Conservation (phyloP, 2,113 vertebrate species). For the Alethe castanea region DNA sequence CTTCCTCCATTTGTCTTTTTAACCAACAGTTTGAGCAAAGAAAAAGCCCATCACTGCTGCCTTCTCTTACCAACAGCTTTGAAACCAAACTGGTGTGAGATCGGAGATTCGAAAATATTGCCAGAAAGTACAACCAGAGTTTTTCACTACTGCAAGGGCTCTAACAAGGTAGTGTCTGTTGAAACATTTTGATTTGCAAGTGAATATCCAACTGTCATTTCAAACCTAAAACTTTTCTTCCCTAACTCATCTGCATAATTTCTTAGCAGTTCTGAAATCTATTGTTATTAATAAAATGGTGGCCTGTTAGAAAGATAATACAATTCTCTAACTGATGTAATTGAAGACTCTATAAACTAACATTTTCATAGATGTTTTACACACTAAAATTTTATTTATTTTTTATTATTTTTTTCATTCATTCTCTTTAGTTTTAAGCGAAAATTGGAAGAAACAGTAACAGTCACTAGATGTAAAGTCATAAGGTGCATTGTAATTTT, state of each 20-base stretch:
- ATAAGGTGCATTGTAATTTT: background rate
- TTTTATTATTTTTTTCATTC: background rate
- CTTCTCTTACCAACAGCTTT: background rate
- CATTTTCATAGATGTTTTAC: background rate
- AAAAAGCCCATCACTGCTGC: background rate
- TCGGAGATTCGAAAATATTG: background rate
- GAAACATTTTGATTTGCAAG: background rate
- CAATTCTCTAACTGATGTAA: background rate
- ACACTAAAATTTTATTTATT: background rate
- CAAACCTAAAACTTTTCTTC: background rate
- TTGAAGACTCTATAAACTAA: background rate
- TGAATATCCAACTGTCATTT: background rate
- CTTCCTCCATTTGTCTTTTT: background rate
- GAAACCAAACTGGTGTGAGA: background rate
- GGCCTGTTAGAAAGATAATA: background rate
- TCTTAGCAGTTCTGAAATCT: background rate
- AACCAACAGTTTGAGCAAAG: background rate
- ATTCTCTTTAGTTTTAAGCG: background rate
- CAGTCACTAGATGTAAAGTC: background rate
- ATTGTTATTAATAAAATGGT: background rate
- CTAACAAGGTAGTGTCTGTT: background rate
- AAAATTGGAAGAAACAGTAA: background rate
- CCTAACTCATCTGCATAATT: background rate
- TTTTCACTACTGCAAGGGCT: background rate
- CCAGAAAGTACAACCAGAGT: background rate